Evolutionary conservation across 2,888 invertebrate genomes (phyloP).

Genomic region (Philonicus albiceps): DNA sequence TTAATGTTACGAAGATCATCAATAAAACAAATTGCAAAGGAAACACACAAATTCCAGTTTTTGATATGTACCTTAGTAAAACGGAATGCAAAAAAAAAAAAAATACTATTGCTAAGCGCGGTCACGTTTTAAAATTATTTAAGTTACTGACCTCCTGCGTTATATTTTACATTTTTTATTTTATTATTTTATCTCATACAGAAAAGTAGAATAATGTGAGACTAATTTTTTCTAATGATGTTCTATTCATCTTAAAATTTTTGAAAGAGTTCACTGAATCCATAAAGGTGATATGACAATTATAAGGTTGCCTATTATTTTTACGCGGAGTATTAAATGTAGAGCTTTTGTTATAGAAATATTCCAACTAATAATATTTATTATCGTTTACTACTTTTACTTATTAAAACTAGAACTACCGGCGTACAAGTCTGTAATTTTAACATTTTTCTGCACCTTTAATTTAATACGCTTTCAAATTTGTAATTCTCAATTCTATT

Average conservation of each 20-base stretch:
- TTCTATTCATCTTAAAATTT: neutral
- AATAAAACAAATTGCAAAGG: neutral
- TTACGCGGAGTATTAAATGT: neutral
- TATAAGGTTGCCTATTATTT: neutral
- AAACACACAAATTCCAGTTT: neutral
- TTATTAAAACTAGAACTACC: too few species aligned
- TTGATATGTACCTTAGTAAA: neutral
- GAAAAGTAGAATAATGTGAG: neutral
- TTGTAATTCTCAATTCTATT: too few species aligned
- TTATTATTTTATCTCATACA: neutral
- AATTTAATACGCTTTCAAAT: too few species aligned
- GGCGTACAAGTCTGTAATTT: too few species aligned
- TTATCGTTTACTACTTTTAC: neutral
- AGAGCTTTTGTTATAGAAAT: neutral
- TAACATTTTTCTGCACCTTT: too few species aligned
- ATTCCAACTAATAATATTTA: neutral
- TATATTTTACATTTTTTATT: neutral
- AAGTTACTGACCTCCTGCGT: neutral
- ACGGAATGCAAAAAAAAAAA: neutral
- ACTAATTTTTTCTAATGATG: neutral
- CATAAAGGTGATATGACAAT: neutral
- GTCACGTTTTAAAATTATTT: neutral
- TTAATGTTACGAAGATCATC: neutral
- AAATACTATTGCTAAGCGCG: neutral
- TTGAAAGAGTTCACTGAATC: neutral